phyloP scores from a whole-genome alignment of 2,797 vertebrate genomes.

The Odontamblyopus lacepedii region DNA sequence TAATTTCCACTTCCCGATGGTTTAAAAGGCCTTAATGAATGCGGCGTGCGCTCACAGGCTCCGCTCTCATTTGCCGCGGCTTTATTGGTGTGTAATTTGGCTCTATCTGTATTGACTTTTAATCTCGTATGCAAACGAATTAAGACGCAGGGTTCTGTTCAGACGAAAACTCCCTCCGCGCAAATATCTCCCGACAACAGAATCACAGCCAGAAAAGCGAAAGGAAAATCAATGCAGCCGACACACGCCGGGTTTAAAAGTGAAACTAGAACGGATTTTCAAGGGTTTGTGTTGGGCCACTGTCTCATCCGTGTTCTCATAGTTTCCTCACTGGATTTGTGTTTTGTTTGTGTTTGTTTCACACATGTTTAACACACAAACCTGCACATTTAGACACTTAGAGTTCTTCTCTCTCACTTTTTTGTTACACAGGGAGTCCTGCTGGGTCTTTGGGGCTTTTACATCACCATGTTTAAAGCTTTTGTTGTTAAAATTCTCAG shows the following conservation, averaged over 20 bases:
- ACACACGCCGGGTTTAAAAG: not conserved
- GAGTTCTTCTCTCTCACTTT: no score
- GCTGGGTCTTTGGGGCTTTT: no score
- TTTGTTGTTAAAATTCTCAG: no score
- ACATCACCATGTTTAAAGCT: no score
- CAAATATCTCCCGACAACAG: not conserved
- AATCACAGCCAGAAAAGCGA: not conserved
- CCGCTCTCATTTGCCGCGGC: not conserved
- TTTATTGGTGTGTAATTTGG: slow-evolving; percentile 7
- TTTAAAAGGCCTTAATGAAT: slow-evolving; percentile 4
- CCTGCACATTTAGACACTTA: no score
- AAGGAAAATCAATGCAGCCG: not conserved
- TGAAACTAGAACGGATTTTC: not conserved
- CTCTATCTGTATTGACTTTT: slow-evolving; percentile 10
- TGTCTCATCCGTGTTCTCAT: no score
- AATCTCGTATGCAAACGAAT: slow-evolving; percentile 6
- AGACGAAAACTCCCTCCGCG: not conserved
- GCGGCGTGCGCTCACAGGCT: not conserved
- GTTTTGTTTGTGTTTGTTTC: no score
- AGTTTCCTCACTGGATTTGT: no score
- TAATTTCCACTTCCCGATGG: not conserved
- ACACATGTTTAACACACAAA: no score
- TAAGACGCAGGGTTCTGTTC: slow-evolving; percentile 5
- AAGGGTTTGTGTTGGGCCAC: no score
- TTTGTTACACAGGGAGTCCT: no score